A percentile compares a stretch with the other conserved stretches of the same genome.
Conservation (phyloP, 1,140 invertebrate species). For the Cataglyphis hispanica region DNA sequence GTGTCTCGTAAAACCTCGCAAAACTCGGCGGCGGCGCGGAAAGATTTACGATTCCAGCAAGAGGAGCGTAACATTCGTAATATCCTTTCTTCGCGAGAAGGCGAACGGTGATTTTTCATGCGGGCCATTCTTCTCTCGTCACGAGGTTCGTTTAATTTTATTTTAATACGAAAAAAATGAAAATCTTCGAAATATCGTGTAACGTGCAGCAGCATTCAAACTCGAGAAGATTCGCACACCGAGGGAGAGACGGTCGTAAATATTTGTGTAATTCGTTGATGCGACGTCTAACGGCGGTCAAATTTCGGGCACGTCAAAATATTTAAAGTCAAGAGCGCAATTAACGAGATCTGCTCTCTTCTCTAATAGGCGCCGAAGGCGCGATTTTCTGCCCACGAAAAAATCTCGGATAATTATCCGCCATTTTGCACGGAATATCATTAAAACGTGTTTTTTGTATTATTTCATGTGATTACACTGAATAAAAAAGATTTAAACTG, state of each 20-base stretch:
- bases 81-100: conserved; percentile 64
- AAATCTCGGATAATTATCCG: background rate
- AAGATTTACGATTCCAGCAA: conserved; percentile 75
- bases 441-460: background rate
- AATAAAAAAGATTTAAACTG: background rate
- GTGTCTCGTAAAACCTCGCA: conserved; percentile 44
- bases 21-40: conserved; percentile 36
- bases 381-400: background rate
- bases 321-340: conserved; percentile 45
- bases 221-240: conserved; percentile 4
- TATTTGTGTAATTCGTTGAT: conserved; percentile 36
- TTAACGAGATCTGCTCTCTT: background rate
- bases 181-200: background rate
- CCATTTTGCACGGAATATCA: background rate
- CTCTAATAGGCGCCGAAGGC: background rate
- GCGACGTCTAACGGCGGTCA: conserved; percentile 7
- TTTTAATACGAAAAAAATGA: conserved; percentile 63
- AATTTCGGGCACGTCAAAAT: conserved; percentile 41
- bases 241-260: conserved; percentile 33
- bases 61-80: conserved; percentile 75
- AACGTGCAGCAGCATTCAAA: background rate
- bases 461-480: background rate
- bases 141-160: conserved; percentile 63
- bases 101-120: conserved; percentile 69
- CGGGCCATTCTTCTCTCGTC: conserved; percentile 49